Evolutionary conservation across 2,113 vertebrate species (phyloP), one percentile per base, ranked within the genome.

Genomic region (Crotophaga sulcirostris): DNA sequence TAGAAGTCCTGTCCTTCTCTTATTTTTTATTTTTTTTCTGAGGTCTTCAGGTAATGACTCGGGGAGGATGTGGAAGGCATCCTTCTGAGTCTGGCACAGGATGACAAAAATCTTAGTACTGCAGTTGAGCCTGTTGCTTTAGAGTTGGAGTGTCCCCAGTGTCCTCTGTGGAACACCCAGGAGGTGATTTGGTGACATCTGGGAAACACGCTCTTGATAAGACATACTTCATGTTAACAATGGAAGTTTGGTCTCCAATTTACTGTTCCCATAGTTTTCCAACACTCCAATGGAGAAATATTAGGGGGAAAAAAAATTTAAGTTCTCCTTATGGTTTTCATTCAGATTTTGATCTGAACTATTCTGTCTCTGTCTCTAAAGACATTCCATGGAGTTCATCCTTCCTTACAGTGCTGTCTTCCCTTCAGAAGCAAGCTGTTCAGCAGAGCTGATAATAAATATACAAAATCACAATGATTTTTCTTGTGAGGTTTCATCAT

Each of bases 81-180:
- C 36, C 16, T 42, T 69, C 28, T 44, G 10, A 64, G 25, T 17
- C 28, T 34, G 56, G 42, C 16, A 13, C 7, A 58, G 28, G 10
- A 11, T 76, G 52, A 63, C 6, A 42, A n/a, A 49, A 55, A 16
- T 36, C 23, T 56, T 63, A 34, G 25, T 17, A 33, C 26, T 60
- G 18, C 25, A 59, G 9, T 2, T 62, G 13, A 72, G 36, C 26
- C 36, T 84, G 17, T 83, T 44, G 7, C 5, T 44, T 87, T 45
- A n/a, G n/a, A 63, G 21, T 29, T 68, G 12, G 12, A 45, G 19
- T 20, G 55, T 40, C 8, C 21, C 7, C 28, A 0, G 0, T 54
- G 33, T 26, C 34, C 45, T 55, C 40, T 74, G 60, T 23, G 58
- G 52, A 64, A 28, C 25, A 60, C 23, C 17, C 0, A 0, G 28